A percentile compares a stretch with the other conserved stretches of the same genome.
Evolutionary conservation across 2,797 vertebrate genomes (phyloP).

Genomic region (Gymnothorax javanicus): DNA sequence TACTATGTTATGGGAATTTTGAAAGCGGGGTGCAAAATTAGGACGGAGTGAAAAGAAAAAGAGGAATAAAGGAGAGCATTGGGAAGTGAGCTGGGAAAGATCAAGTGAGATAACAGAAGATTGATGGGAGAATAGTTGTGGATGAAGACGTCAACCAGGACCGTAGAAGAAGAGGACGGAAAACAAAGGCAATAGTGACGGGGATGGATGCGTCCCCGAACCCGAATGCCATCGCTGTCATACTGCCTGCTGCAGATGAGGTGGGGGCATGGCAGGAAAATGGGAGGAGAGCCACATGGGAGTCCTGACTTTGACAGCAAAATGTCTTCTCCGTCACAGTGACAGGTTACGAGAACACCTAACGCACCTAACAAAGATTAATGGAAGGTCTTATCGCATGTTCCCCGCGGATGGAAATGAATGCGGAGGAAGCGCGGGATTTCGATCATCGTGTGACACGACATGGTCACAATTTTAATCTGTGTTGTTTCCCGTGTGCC

Average conservation of each 20-base stretch:
- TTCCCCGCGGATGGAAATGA: background rate
- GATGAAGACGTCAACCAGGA: background rate
- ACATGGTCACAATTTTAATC: background rate
- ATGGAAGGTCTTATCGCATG: background rate
- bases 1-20: background rate
- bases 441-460: background rate
- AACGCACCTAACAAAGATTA: background rate
- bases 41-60: conserved; percentile 13
- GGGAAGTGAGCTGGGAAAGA: too few species aligned
- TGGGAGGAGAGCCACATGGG: background rate
- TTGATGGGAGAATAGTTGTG: background rate
- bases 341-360: background rate
- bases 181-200: background rate
- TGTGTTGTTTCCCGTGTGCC: background rate
- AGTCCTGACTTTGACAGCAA: background rate
- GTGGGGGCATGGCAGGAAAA: background rate
- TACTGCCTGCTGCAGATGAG: background rate
- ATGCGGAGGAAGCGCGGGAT: background rate
- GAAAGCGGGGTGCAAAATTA: conserved; percentile 6
- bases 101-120: too few species aligned
- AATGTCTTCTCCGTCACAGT: background rate
- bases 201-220: background rate
- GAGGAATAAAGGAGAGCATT: background rate
- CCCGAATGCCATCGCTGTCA: background rate
- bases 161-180: background rate